Base-by-base conservation (phyloP, 1,140 invertebrate species). In the Aphis gossypii region DNA sequence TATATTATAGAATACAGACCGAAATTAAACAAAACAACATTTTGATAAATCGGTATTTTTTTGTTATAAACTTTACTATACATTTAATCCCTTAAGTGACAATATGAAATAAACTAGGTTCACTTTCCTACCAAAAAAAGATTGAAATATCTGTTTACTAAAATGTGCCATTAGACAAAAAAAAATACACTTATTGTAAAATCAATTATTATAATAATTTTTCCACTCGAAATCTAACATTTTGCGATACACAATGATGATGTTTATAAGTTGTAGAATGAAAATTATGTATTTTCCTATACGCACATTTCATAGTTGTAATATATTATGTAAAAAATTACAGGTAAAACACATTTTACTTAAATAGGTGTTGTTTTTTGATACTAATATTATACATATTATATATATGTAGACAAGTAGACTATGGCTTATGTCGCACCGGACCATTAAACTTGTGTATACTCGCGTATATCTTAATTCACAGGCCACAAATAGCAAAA, bases 401-500 rank as follows among this genome's bases (percentile, higher is more conserved):
- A 88, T 21, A 51, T 51, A 68, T n/a, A 76, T 76, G 9, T n/a
- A 76, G 18, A 76, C 60, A 76, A 76, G 60, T n/a, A 0, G 30
- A 23, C 18, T 51, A n/a, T 51, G n/a, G 48, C 86, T 21, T 35
- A 88, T n/a, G n/a, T n/a, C 46, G 21, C 21, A 54, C 9, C 20
- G 21, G 51, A 54, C 9, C n/a, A 54, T 35, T 88, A 88, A 88
- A 88, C 48, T 89, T 89, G 51, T 38, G 38, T 48, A 38, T 56
- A 90, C 8, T 38, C n/a, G 21, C 56, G 51, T 76, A 76, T n/a
- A 76, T 90, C 88, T 90, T 90, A 90, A 56, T 90, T 25, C 51
- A 56, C 25, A 30, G 23, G 21, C 23, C 35, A 90, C 88, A 56
- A 90, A 90, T 90, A 90, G 38, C 51, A 54, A 90, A 56, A 90